Base-by-base conservation (phyloP, 2,888 invertebrate species). In the Fissipunctia ypsillon region DNA sequence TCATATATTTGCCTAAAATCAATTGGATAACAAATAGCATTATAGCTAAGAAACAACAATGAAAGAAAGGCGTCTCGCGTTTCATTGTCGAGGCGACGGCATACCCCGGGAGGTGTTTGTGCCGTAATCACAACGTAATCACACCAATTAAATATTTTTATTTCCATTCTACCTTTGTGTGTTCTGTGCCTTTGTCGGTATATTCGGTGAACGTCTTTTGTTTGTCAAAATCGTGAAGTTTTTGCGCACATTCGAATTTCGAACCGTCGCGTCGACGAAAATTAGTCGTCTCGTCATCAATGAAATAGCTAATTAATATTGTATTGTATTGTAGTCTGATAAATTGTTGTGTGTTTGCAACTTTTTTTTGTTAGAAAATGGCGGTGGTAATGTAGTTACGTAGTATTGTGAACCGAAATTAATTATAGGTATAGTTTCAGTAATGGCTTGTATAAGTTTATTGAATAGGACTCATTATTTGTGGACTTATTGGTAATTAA, bases 131-230 rank as follows among this genome's bases (percentile, higher is more conserved):
- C 90, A 87, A 63, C 87, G 89, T 94, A 95, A 95, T 95, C 93
- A 95, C 93, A 91, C 94, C 95, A 95, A 95, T 95, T 95, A 95
- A 93, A 94, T 94, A 93, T 95, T 95, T 95, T 95, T 93, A 92
- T 95, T 94, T 93, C 93, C 93, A 93, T 93, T 94, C 90, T 89
- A 76, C 91, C 91, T 93, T 95, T 95, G 89, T 85, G 81, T 85
- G 87, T 90, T 89, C 90, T 90, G 89, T 87, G 88, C 91, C 91
- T 92, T 94, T 95, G 94, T 94, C 92, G 87, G 88, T 89, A 90
- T 87, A 90, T 92, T 92, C 89, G 83, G 87, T 87, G 89, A 87
- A 87, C 89, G 90, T 87, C 92, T 93, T 94, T 95, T 95, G 92
- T 94, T 92, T 90, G 90, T 83, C 87, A 86, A 84, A 83, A 78